Conservation (phyloP, 2,113 vertebrate species). For the Eudyptes chrysolophus region DNA sequence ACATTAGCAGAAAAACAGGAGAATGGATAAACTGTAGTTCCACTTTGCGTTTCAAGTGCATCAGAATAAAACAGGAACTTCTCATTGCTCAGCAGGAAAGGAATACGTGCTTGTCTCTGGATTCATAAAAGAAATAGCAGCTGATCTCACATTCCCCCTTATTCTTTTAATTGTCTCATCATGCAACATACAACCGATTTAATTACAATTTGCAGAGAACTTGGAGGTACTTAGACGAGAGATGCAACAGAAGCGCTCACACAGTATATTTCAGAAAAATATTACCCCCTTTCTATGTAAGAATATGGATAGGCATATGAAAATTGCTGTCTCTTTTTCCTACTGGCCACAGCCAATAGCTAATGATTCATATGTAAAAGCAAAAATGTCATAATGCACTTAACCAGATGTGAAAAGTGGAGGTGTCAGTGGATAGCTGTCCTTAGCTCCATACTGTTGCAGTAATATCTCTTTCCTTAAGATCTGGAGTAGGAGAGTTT, state of each 20-base stretch:
- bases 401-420: constrained; percentile 22
- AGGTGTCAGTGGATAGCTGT: constrained; percentile 1
- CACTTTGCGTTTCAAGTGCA: background rate
- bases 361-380: constrained; percentile 5
- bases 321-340: constrained; percentile 20
- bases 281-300: background rate
- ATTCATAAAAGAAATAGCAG: background rate
- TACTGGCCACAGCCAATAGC: background rate
- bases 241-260: background rate
- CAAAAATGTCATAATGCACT: constrained; percentile 15
- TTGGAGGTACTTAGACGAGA: background rate
- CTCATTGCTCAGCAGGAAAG: background rate
- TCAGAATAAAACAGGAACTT: background rate
- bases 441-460: background rate
- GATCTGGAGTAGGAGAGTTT: background rate
- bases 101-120: background rate
- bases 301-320: background rate
- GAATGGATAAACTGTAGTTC: background rate
- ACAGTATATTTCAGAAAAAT: background rate
- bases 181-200: background rate
- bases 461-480: background rate
- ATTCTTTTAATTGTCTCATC: background rate
- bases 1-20: background rate
- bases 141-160: background rate
- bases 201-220: background rate